Evolutionary conservation across 2,797 vertebrate species (phyloP).

Genomic region (Dallia pectoralis): DNA sequence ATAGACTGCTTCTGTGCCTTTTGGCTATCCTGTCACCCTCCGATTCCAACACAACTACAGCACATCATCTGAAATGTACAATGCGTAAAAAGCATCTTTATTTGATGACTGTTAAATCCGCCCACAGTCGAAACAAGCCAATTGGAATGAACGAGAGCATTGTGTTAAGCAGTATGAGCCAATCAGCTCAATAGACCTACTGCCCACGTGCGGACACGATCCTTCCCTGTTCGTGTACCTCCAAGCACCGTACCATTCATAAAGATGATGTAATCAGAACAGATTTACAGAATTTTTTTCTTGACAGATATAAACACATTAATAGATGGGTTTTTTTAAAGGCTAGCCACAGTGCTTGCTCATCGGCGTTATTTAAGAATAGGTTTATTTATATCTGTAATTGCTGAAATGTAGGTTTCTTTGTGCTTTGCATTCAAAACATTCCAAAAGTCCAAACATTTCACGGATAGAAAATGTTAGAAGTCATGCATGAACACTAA

Average conservation of each 20-base stretch:
- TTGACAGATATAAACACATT: not conserved
- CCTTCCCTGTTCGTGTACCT: constrained; percentile 12
- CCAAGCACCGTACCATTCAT: constrained; percentile 60
- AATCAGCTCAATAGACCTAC: constrained; percentile 48
- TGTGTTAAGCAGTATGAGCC: constrained; percentile 30
- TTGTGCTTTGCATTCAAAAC: not conserved
- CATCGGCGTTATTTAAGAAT: not conserved
- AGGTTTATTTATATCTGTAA: not conserved
- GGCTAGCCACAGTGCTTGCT: not conserved
- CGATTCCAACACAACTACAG: constrained; percentile 4
- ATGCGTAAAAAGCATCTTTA: constrained; percentile 49
- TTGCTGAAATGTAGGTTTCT: not conserved
- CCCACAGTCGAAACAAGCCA: constrained; percentile 61
- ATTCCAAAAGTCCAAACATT: not conserved
- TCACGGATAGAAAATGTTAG: not conserved
- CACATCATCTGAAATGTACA: constrained; percentile 1
- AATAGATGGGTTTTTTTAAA: not conserved
- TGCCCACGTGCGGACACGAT: constrained; percentile 48
- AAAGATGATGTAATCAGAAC: constrained; percentile 40
- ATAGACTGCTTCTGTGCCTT: constrained; percentile 10
- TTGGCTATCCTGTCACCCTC: constrained; percentile 5
- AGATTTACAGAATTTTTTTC: constrained; percentile 1
- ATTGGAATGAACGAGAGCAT: constrained; percentile 44
- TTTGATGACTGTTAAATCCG: constrained; percentile 43
- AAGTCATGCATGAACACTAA: not conserved